These are phyloP conservation scores for Delichon dasypus DNA, from an alignment of 2,797 vertebrate genomes.

Conservation along the genomic window DNA sequence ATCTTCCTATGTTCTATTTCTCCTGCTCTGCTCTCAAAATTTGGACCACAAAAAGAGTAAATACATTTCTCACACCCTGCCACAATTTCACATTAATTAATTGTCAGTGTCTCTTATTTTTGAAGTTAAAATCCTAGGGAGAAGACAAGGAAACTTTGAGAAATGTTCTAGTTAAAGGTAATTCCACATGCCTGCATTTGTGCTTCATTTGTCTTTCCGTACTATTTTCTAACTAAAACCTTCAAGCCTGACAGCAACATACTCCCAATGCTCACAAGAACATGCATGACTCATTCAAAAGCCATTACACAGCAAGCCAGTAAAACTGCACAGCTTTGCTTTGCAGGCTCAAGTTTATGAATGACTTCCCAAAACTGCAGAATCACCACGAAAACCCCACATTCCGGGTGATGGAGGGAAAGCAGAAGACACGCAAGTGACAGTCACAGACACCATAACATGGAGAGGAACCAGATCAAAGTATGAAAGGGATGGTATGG, in stretches of 20 bases:
- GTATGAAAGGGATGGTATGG: conserved; percentile 9
- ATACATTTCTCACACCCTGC: background rate
- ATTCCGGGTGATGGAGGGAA: background rate
- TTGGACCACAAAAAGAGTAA: background rate
- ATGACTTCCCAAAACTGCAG: background rate
- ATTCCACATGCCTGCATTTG: conserved; percentile 15
- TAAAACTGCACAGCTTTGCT: background rate
- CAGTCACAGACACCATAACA: background rate
- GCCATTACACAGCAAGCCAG: background rate
- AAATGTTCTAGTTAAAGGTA: background rate
- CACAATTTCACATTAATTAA: background rate
- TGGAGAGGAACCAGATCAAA: conserved; percentile 13
- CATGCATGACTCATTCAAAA: background rate
- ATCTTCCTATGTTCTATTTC: background rate
- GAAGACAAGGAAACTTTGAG: background rate
- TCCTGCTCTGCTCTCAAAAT: background rate
- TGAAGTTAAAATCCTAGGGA: background rate
- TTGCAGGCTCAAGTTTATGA: background rate
- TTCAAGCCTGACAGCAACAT: background rate
- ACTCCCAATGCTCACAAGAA: background rate
- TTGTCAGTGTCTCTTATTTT: background rate
- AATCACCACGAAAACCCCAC: background rate
- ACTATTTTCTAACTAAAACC: background rate
- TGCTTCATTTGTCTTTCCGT: conserved; percentile 20
- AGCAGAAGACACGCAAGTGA: background rate